A percentile compares a stretch with the other conserved stretches of the same genome.
phyloP scores from a whole-genome alignment of 2,113 vertebrate genomes.

The Rousettus leschenaultii region DNA sequence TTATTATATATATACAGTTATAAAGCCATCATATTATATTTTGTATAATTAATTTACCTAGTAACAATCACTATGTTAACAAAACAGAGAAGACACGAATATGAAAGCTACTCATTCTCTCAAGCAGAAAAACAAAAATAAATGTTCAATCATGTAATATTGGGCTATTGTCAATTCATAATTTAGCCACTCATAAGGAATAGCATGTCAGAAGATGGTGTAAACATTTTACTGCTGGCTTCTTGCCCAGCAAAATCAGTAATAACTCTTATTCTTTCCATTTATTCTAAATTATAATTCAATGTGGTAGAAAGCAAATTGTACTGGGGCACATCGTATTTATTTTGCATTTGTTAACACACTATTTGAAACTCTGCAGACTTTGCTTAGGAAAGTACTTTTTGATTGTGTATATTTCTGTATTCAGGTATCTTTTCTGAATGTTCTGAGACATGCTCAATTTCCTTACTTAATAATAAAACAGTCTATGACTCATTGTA shows the following conservation, averaged over 20 bases:
- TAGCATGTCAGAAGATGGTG: not conserved
- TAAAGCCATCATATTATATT: not conserved
- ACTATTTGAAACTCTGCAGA: constrained; percentile 43
- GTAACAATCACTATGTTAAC: not conserved
- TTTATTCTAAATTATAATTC: constrained; percentile 52
- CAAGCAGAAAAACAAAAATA: not conserved
- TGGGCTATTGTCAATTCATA: not conserved
- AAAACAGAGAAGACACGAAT: not conserved
- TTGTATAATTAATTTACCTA: not conserved
- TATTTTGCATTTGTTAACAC: constrained; percentile 57
- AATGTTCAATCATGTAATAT: not conserved
- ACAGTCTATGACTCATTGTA: constrained; percentile 63
- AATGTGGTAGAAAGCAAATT: constrained; percentile 10
- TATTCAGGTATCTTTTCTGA: constrained; percentile 60
- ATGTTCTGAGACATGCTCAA: constrained; percentile 59
- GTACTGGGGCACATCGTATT: not conserved
- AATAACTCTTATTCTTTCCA: constrained; percentile 21
- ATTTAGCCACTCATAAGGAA: not conserved
- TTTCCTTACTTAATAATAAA: constrained; percentile 73
- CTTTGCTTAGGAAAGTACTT: constrained; percentile 40
- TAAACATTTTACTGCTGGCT: constrained; percentile 30
- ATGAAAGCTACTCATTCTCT: not conserved
- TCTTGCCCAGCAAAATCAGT: constrained; percentile 20
- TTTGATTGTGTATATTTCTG: constrained; percentile 57
- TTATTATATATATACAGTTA: not conserved